These are phyloP conservation scores for Protosalanx chinensis DNA, from an alignment of 2,797 vertebrate genomes.

Conservation along the genomic window DNA sequence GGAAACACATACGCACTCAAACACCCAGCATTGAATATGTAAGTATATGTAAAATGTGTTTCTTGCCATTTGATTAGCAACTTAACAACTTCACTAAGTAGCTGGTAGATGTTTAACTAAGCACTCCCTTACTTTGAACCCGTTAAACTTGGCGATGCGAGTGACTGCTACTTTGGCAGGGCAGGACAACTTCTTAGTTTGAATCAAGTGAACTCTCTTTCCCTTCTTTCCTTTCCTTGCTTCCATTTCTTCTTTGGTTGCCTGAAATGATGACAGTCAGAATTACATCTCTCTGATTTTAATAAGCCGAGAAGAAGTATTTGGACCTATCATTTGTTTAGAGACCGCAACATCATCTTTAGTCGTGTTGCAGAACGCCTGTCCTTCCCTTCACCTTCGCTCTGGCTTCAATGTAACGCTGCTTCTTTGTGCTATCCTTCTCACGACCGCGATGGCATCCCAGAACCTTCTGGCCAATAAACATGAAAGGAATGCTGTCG, in stretches of 20 bases:
- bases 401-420: slow-evolving; percentile 6
- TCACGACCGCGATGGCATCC: slow-evolving; percentile 13
- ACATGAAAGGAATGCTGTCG: slow-evolving; percentile 11
- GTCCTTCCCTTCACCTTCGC: background rate
- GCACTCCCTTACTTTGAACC: slow-evolving; percentile 8
- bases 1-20: background rate
- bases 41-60: background rate
- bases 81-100: no score
- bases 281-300: background rate
- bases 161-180: slow-evolving; percentile 2
- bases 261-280: slow-evolving; percentile 8
- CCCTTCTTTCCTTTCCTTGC: background rate
- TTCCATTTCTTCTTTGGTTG: background rate
- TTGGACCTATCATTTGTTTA: background rate
- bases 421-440: slow-evolving; percentile 3
- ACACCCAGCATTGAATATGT: no score
- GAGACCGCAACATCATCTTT: background rate
- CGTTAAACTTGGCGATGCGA: slow-evolving; percentile 10
- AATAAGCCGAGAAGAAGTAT: background rate
- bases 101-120: background rate
- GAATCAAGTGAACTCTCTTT: slow-evolving; percentile 7
- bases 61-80: background rate
- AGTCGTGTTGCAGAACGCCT: background rate
- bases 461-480: slow-evolving; percentile 12
- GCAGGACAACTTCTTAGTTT: slow-evolving; percentile 18